Base-by-base conservation (phyloP, 1,140 invertebrate genomes). In the Trichonephila inaurata region DNA sequence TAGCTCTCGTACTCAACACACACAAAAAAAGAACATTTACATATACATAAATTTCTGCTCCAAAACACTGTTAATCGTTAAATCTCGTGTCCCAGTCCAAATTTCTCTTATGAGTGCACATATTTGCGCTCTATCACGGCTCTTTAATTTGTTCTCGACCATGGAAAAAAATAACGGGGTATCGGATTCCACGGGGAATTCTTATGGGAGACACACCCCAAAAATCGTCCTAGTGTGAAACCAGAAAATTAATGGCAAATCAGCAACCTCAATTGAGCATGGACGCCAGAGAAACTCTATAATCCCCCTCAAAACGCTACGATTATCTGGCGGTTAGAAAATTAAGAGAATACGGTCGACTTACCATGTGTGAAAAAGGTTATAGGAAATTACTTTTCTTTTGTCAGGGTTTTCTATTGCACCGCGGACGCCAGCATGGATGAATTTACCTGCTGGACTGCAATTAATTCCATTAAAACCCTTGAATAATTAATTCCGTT, bases 281-380 rank as follows among this genome's bases (percentile, higher is more conserved):
- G 58, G 44, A 60, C 33, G 16, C 44, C 58, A 10, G 4, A 21
- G 58, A 85, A 85, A 85, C 66, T 72, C 88, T 51, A 21, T 89
- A 89, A 89, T 89, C 64, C 88, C 28, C 58, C 40, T 44, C 64
- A 40, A 72, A 89, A 89, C 19, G 88, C 88, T 18, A 64, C 88
- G 88, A 89, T 89, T 85, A 89, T 89, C 88, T 61, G 44, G 60
- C 60, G 40, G n/a, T 19, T 19, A 24, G 77, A 85, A 91, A 91
- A 92, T 87, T 62, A 92, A 86, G 82, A 60, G 81, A 2, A 28
- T 60, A 92, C 83, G 91, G 24, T 92, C 83, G 62, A 61, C 62
- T 77, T 92, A 62, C 91, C 91, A 92, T 60, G 91, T 92, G 91
- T 92, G 91, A 92, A 92, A 92, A 92, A 92, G 91, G 91, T 92